phyloP scores from a whole-genome alignment of 2,113 vertebrate genomes.

The Carettochelys insculpta region DNA sequence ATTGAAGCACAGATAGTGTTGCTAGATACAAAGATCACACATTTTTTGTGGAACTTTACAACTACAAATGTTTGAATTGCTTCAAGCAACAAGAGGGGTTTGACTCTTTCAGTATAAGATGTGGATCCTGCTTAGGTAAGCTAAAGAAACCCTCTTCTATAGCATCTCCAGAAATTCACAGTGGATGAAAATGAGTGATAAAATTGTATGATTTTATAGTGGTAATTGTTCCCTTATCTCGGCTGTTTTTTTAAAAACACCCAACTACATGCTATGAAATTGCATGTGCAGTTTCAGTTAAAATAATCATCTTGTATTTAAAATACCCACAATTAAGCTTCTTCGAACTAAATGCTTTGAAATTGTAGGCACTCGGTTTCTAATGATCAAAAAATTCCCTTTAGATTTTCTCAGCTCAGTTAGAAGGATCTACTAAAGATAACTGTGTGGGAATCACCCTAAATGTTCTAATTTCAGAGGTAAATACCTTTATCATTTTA shows the following conservation, averaged over 20 bases:
- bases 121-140: neutral
- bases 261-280: neutral
- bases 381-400: neutral
- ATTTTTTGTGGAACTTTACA: constrained; percentile 38
- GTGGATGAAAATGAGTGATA: neutral
- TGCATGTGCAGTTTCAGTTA: neutral
- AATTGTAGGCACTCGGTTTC: neutral
- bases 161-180: neutral
- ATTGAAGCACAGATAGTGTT: constrained; percentile 25
- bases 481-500: neutral
- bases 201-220: neutral
- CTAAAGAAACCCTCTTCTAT: neutral
- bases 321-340: constrained; percentile 3
- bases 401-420: neutral
- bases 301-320: constrained; percentile 24
- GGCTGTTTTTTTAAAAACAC: constrained; percentile 8
- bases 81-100: neutral
- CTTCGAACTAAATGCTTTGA: neutral
- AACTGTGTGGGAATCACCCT: neutral
- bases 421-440: neutral
- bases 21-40: constrained; percentile 17
- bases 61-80: constrained; percentile 19
- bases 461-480: neutral
- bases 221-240: constrained; percentile 14
- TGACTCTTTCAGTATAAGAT: neutral